Base-by-base conservation (phyloP, 2,113 vertebrate genomes). In the Sinosuthora webbiana region DNA sequence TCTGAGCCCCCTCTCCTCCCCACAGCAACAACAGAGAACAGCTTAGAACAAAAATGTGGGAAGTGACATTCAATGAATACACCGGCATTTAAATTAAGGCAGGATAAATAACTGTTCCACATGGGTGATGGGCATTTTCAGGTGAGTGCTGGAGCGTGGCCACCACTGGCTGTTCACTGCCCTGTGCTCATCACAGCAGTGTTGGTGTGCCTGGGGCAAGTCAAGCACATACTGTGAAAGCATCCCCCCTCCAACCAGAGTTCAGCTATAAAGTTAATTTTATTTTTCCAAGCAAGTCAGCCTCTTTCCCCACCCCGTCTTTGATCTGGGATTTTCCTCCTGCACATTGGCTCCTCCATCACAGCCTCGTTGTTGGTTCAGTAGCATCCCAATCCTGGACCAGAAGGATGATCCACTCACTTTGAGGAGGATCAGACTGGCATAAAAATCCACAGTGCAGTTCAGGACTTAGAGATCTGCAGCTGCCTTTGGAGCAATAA, bases 141-240 rank as follows among this genome's bases (percentile, higher is more conserved):
- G 62, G 10, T 0, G 0, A 42, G 30, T 1, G 3, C 55, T 11
- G 19, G 85, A 81, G 14, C 20, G 6, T 3, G 19, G 45, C 8
- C 21, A 15, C 1, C 25, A 4, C 15, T 31, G 0, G 0, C 19
- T 14, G 6, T 10, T 3, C 5, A 2, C 20, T 11, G 39, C 16
- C 49, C 55, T 3, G 4, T n/a, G 53, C 44, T n/a, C 20, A 0
- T 2, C 4, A 7, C 39, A 19, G 30, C 4, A 6, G 44, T 30
- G 35, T 2, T 20, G 10, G 19, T 37, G 27, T 28, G 25, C 24
- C 41, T 24, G 6, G 4, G 42, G 13, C 14, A 45, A 25, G 12
- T 11, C 63, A 64, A 65, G 27, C 24, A 59, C 19, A 9, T 13
- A 45, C 55, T n/a, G 59, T 69, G 47, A 65, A 49, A 56, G 12